Evolutionary conservation across 30 jellyfish, hydroid and myxozoan genomes (phyloP), one percentile per base, ranked within the genome.

Genomic region (Turritopsis dohrnii): DNA sequence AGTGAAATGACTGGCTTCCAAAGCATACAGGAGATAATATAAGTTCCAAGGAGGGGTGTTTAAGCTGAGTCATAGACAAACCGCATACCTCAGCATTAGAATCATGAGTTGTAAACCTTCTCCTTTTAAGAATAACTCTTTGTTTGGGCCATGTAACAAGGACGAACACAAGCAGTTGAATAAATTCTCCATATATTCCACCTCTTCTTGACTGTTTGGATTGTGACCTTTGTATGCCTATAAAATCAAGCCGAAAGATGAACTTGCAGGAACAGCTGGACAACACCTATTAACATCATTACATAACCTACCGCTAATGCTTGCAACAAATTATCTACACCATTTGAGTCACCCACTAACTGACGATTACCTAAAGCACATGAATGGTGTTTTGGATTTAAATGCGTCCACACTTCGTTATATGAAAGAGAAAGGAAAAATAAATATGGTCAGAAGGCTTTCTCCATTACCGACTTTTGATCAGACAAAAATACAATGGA

Each of bases 81-180:
- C 9, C 13, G 24, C 89, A 24, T 27, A 89, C 99, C 97, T 94
- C 60, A 94, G 83, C 99, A 94, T 94, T 20, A 94, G 93, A 21
- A 94, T 83, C 99, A 94, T 94, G 52, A 94, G 96, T 74, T 94
- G 97, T 19, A 89, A 90, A 1, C 99, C 99, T 83, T 94, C 99
- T 7, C 96, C 99, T 86, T 94, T 94, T 85, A 94, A 86, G 84
- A 94, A 94, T 80, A 94, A 60, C 7, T 94, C 99, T 54, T 89
- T 94, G 81, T 86, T 94, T 25, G 97, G 83, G 1, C 96, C 80
- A 73, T 85, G 88, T 8, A 94, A 86, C 79, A 94, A 77, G 4
- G 96, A 80, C 17, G 99, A 94, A 83, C 99, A 95, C 21, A 95
- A 83, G 80, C 99, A 95, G 76, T 90, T 89, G 82, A 95, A 95